These are phyloP conservation scores for Cephus pulcher DNA, from an alignment of 2,888 invertebrate genomes.

Conservation along the genomic window DNA sequence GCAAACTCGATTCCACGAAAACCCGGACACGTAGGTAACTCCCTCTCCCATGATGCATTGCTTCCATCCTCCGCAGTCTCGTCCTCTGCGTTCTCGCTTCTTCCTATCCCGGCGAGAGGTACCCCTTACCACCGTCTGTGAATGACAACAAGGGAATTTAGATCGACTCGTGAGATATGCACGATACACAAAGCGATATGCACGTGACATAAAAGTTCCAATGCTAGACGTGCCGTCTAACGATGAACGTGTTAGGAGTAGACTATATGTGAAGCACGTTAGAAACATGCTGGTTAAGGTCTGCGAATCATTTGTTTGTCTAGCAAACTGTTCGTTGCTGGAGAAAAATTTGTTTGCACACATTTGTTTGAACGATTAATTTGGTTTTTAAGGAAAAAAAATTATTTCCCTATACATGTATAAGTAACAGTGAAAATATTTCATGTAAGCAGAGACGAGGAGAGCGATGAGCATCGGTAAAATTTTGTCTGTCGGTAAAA, in stretches of 20 bases:
- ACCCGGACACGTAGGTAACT: conserved; percentile 40
- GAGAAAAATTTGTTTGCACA: neutral
- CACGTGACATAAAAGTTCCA: neutral
- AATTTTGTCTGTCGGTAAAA: no score
- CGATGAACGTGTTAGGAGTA: neutral
- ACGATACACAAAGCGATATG: neutral
- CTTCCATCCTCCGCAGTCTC: neutral
- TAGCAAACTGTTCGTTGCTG: neutral
- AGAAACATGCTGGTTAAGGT: neutral
- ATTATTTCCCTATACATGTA: no score
- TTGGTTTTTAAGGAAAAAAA: no score
- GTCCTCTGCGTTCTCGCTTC: neutral
- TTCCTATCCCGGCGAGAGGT: neutral
- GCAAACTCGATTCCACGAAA: conserved; percentile 47
- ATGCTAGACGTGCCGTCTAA: neutral
- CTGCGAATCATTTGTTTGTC: neutral
- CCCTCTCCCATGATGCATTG: neutral
- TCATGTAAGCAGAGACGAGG: no score
- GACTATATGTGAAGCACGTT: neutral
- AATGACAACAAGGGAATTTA: neutral
- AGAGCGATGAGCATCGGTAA: no score
- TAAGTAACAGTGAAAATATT: no score
- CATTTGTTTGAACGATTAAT: no score
- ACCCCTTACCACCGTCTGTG: neutral
- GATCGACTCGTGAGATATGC: neutral